Evolutionary conservation across 1,140 invertebrate genomes (phyloP), one percentile per base, ranked within the genome.

Genomic region (Sminthurinus signatus): DNA sequence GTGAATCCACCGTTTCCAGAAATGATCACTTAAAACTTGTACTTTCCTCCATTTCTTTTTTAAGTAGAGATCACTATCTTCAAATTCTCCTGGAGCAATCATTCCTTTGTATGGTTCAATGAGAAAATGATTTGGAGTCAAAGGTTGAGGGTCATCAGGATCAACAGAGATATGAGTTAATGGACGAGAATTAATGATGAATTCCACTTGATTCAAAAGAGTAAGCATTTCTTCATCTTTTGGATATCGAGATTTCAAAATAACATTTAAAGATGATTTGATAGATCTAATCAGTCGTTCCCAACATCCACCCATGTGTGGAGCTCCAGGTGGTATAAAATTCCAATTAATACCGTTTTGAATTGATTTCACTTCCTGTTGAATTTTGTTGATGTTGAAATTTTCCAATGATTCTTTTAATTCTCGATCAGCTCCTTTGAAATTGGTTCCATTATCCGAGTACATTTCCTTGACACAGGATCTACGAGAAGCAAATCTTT

Each of bases 281-380:
- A 70, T 66, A 2, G 69, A 68, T 65, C 74, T 73, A 5, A 76
- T 68, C 19, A 64, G 69, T 12, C 70, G 67, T 70, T 77, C 74
- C 68, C 74, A 76, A 5, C 72, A 31, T 5, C 74, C 73, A 12
- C 74, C 73, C 43, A 74, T 72, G 56, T 76, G 72, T 17, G 73
- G 73, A 25, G 70, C 62, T n/a, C 56, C 25, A 2, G 75, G 74
- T 2, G 73, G 77, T 60, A 61, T 74, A 52, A 75, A 75, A 25
- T 67, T 36, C 72, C 74, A 75, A 21, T 62, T 39, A 19, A 73
- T 65, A 43, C 62, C 65, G 32, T 23, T 39, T 21, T 10, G n/a
- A 12, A 48, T 19, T 19, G 10, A 19, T 23, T 28, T 43, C 17
- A 27, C 5, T 25, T 56, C 23, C 21, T 43, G 10, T 23, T n/a